Conservation (phyloP, 2,113 vertebrate genomes). For the Melanocharis versteri region DNA sequence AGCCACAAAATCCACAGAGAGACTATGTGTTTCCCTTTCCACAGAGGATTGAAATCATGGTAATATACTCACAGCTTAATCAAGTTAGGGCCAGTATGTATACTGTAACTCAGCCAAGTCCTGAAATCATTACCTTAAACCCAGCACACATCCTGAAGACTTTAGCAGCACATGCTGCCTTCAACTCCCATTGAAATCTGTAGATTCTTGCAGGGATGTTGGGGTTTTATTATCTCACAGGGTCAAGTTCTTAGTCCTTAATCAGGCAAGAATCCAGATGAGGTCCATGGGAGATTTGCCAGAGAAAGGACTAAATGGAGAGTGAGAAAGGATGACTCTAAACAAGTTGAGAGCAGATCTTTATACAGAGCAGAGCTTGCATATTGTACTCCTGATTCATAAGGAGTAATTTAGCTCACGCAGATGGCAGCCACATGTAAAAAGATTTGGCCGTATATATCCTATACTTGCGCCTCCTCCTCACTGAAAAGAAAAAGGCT, state of each 20-base stretch:
- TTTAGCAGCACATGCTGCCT: constrained; percentile 1
- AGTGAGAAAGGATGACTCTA: constrained; percentile 37
- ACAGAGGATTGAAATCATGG: not conserved
- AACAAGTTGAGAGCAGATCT: constrained; percentile 37
- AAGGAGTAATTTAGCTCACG: not conserved
- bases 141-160: not conserved
- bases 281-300: constrained; percentile 2
- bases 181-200: not conserved
- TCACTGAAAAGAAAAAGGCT: not conserved
- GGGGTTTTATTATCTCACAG: constrained; percentile 31
- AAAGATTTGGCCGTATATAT: not conserved
- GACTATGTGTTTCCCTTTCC: not conserved
- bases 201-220: not conserved
- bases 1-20: constrained; percentile 34
- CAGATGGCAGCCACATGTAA: constrained; percentile 58
- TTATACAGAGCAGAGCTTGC: not conserved
- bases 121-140: constrained; percentile 41
- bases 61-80: constrained; percentile 41
- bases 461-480: not conserved
- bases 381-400: constrained; percentile 22
- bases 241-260: constrained; percentile 27
- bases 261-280: constrained; percentile 45
- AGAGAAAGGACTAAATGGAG: constrained; percentile 25
- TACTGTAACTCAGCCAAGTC: constrained; percentile 26
- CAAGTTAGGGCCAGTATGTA: constrained; percentile 24